phyloP scores from a whole-genome alignment of 2,797 vertebrate genomes.

The Danio kyathit region DNA sequence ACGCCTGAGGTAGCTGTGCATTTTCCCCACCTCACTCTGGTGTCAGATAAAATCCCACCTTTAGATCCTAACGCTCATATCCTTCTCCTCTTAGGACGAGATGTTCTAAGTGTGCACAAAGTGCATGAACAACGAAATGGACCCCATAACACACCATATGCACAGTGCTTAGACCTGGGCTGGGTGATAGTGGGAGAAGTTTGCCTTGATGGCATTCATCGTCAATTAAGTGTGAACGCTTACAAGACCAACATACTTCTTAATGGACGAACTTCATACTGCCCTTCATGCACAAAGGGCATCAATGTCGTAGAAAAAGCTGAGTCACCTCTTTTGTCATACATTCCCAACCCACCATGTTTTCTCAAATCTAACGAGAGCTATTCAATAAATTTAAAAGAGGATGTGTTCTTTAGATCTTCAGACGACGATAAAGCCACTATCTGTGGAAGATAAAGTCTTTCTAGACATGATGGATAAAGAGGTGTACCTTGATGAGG shows the following conservation, averaged over 20 bases:
- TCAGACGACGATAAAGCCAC: not conserved
- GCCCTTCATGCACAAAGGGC: not conserved
- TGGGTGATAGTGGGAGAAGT: not conserved
- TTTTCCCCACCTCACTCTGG: not conserved
- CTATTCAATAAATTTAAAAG: not conserved
- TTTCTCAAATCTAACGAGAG: no score
- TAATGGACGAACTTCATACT: not conserved
- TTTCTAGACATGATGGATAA: not conserved
- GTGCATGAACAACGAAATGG: not conserved
- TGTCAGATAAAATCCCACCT: not conserved
- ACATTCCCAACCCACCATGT: not conserved
- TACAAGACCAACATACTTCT: not conserved
- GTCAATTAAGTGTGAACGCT: not conserved
- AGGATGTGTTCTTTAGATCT: not conserved
- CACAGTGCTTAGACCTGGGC: not conserved
- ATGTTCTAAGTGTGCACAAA: not conserved
- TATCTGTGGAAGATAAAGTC: not conserved
- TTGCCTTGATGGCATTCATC: not conserved
- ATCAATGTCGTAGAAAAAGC: not conserved
- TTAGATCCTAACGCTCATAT: no score
- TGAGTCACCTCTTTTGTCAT: not conserved
- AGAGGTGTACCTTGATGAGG: not conserved
- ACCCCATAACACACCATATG: not conserved
- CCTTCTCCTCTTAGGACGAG: no score
- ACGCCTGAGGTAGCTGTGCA: not conserved